Evolutionary conservation across 2,113 vertebrate species (phyloP).

Genomic region (Python bivittatus): DNA sequence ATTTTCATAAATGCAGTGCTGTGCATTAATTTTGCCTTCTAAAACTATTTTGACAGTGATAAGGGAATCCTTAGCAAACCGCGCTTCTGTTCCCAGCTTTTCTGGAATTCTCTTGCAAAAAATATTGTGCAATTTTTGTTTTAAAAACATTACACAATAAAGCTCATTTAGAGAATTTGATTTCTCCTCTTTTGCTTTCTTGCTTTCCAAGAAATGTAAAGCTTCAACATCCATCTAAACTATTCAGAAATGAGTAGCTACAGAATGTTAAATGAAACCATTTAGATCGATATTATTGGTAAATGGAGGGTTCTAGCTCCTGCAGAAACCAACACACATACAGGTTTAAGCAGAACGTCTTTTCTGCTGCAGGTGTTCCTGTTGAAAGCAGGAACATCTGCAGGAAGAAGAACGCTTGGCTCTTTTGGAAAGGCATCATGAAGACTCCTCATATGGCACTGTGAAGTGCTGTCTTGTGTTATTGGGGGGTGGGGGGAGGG

Average conservation of each 20-base stretch:
- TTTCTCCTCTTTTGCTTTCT: conserved; percentile 15
- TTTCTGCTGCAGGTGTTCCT: background rate
- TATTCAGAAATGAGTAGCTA: background rate
- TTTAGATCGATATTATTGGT: background rate
- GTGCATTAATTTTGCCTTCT: conserved; percentile 89
- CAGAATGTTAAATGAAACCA: background rate
- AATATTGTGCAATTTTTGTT: conserved; percentile 53
- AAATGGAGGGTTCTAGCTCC: background rate
- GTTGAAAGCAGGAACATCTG: background rate
- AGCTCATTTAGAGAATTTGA: conserved; percentile 50
- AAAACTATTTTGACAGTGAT: conserved; percentile 75
- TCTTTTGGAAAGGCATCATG: no score
- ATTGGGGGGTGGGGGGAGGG: background rate
- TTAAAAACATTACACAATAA: conserved; percentile 60
- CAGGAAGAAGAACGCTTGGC: background rate
- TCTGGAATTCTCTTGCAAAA: conserved; percentile 34
- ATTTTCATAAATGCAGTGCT: conserved; percentile 86
- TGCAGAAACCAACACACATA: background rate
- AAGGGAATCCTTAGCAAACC: conserved; percentile 67
- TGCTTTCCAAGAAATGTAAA: background rate
- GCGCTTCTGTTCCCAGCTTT: conserved; percentile 43
- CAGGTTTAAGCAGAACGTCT: background rate
- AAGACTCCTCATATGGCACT: no score
- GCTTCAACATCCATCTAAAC: background rate
- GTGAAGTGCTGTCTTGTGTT: background rate